These are phyloP conservation scores for Callosobruchus maculatus DNA, from an alignment of 2,888 invertebrate genomes.

Conservation along the genomic window DNA sequence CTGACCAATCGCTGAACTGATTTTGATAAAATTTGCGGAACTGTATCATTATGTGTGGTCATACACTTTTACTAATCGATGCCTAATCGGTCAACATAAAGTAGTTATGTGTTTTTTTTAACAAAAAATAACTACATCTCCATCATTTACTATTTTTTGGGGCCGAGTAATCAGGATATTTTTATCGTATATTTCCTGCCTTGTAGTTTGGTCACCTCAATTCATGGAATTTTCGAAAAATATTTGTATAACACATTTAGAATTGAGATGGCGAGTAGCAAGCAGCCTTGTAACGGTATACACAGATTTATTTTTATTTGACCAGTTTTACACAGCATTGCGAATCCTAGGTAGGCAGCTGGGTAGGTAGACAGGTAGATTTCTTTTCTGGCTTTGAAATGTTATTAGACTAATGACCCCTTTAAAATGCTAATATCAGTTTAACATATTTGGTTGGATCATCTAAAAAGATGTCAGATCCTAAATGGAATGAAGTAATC, in stretches of 20 bases:
- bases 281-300: background rate
- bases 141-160: no score
- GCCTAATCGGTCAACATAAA: no score
- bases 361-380: background rate
- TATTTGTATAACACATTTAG: background rate
- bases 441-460: background rate
- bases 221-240: background rate
- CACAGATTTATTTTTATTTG: background rate
- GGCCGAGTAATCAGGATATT: no score
- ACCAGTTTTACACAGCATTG: background rate
- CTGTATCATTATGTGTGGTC: no score
- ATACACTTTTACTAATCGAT: no score
- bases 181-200: no score
- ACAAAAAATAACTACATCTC: no score
- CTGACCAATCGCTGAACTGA: no score
- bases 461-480: background rate
- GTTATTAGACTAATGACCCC: background rate
- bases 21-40: no score
- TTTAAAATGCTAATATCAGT: background rate
- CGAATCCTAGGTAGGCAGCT: background rate
- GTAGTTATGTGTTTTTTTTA: no score
- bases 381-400: background rate
- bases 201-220: no score
- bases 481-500: background rate
- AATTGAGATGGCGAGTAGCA: background rate